A percentile compares a stretch with the other conserved stretches of the same genome.
phyloP scores from a whole-genome alignment of 2,797 vertebrate species.

The Betta splendens region DNA sequence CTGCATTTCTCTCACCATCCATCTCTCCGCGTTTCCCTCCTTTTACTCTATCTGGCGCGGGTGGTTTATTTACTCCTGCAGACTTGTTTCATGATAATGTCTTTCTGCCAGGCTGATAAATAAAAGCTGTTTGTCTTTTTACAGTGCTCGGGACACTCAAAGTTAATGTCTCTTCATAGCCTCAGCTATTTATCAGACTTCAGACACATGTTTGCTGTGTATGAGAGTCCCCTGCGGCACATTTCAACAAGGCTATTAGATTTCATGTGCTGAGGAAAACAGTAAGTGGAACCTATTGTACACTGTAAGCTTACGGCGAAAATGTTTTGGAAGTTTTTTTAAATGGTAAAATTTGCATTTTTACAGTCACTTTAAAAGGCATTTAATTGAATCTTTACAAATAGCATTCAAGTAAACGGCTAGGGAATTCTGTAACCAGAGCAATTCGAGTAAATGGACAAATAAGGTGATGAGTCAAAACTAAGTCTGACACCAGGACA shows the following conservation, averaged over 20 bases:
- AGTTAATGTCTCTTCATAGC: conserved; percentile 74
- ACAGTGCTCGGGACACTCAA: conserved; percentile 74
- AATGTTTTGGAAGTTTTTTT: too few relatives aligned
- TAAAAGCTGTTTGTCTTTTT: conserved; percentile 83
- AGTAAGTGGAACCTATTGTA: conserved; percentile 46
- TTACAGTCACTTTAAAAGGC: conserved; percentile 8
- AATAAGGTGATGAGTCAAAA: too few relatives aligned
- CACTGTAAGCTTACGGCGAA: conserved; percentile 35
- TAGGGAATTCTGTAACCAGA: not conserved
- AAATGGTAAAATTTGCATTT: conserved; percentile 34
- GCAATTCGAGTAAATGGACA: not conserved
- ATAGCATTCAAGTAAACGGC: conserved; percentile 13
- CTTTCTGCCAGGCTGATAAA: conserved; percentile 76
- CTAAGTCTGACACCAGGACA: not conserved
- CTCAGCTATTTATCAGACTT: conserved; percentile 79
- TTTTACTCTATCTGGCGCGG: conserved; percentile 31
- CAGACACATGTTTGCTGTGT: conserved; percentile 65
- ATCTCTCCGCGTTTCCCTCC: conserved; percentile 49
- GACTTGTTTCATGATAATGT: conserved; percentile 69
- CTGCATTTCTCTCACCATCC: conserved; percentile 42
- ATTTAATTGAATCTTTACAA: conserved; percentile 9
- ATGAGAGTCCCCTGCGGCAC: conserved; percentile 61
- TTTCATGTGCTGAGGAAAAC: conserved; percentile 60
- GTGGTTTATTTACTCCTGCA: conserved; percentile 81
- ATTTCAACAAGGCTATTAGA: conserved; percentile 66